A percentile compares a stretch with the other conserved stretches of the same genome.
Evolutionary conservation across 2,113 vertebrate genomes (phyloP).

Genomic region (Sorex araneus): DNA sequence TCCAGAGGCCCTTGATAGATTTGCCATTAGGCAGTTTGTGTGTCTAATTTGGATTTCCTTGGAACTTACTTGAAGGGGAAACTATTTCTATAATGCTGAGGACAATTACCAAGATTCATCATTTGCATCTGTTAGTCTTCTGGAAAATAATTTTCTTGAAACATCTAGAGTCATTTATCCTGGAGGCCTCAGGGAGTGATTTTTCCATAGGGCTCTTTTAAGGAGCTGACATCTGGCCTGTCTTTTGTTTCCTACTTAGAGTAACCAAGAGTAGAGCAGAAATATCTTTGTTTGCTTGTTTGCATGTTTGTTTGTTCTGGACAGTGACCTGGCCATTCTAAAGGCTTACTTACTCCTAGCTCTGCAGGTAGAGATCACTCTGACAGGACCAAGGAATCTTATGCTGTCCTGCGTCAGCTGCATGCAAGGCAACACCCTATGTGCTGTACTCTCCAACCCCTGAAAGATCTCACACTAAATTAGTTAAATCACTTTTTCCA

Average conservation of each 20-base stretch:
- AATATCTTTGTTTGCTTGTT: background rate
- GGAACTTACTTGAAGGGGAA: background rate
- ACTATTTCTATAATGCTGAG: background rate
- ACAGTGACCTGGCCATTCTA: background rate
- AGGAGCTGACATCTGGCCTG: constrained; percentile 1
- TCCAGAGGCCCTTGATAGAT: background rate
- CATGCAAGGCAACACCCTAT: too few relatives aligned
- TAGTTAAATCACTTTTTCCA: too few relatives aligned
- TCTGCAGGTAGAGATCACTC: too few relatives aligned
- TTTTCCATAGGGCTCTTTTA: background rate
- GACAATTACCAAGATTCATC: background rate
- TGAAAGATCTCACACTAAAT: too few relatives aligned
- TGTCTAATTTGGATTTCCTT: constrained; percentile 32
- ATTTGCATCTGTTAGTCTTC: background rate
- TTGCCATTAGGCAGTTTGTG: background rate
- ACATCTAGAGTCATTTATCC: background rate
- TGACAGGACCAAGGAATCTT: too few relatives aligned
- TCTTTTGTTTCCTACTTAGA: constrained; percentile 35
- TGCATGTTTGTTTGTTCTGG: background rate
- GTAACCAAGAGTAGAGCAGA: background rate
- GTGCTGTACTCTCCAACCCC: too few relatives aligned
- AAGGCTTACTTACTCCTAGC: background rate
- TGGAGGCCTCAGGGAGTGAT: background rate
- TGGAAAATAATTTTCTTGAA: background rate
- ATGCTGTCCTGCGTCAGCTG: too few relatives aligned